phyloP scores from a whole-genome alignment of 2,113 vertebrate genomes.

The Speoplatyrhinus poulsoni region DNA sequence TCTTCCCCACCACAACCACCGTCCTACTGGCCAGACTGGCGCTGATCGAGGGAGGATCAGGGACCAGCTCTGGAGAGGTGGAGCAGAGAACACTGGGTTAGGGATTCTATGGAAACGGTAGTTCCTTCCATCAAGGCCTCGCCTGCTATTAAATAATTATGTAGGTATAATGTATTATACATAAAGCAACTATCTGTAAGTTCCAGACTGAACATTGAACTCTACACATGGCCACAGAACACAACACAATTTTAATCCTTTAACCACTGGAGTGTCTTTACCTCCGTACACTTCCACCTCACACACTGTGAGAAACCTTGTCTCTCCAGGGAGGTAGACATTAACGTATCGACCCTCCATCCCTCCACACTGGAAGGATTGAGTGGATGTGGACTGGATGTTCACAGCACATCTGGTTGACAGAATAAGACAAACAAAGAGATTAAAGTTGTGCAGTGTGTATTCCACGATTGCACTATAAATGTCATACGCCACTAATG shows the following conservation, averaged over 20 bases:
- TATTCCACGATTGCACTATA: too few species aligned
- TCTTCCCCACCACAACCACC: constrained; percentile 15
- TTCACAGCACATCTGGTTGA: constrained; percentile 6
- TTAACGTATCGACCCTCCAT: constrained; percentile 12
- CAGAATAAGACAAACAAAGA: background rate
- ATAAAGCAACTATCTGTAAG: too few species aligned
- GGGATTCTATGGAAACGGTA: too few species aligned
- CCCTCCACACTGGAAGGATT: background rate
- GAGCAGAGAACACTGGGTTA: background rate
- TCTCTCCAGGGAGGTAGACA: background rate
- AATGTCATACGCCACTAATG: too few species aligned
- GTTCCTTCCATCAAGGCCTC: too few species aligned
- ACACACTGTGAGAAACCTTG: background rate
- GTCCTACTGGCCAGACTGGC: background rate
- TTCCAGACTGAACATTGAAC: too few species aligned
- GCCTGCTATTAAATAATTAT: too few species aligned
- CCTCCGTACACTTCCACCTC: constrained; percentile 3
- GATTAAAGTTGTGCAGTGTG: background rate
- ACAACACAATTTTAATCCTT: too few species aligned
- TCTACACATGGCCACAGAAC: too few species aligned
- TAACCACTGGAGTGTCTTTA: background rate
- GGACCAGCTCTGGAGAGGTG: background rate
- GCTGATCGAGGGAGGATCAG: constrained; percentile 1
- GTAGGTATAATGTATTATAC: too few species aligned
- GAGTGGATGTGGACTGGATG: background rate